Percentiles rank a stretch among this genome's conserved stretches.
Conservation (phyloP, 1,140 invertebrate genomes). For the Megalopta genalis region DNA sequence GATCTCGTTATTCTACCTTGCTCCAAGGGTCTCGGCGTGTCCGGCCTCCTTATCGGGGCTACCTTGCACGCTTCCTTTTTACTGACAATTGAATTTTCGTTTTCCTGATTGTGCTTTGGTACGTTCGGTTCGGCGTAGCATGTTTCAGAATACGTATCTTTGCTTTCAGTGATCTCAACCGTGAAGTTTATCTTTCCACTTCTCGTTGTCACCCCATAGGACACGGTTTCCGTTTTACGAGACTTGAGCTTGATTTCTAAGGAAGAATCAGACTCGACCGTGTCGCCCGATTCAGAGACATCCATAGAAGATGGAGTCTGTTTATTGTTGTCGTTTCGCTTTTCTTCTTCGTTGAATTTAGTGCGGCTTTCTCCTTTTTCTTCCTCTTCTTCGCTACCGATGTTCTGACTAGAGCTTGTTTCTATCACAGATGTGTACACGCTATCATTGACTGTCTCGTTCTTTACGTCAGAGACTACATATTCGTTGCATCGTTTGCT, state of each 20-base stretch:
- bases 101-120: constrained; percentile 16
- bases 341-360: constrained; percentile 3
- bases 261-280: background rate
- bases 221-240: background rate
- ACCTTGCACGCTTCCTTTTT: constrained; percentile 22
- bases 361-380: background rate
- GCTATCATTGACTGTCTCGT: constrained; percentile 23
- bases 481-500: background rate
- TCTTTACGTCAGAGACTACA: background rate
- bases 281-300: background rate
- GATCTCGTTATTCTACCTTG: constrained; percentile 54
- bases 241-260: constrained; percentile 5
- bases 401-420: constrained; percentile 41
- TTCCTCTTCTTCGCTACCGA: background rate
- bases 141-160: background rate
- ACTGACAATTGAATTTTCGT: background rate
- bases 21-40: constrained; percentile 38
- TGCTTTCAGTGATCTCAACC: constrained; percentile 14
- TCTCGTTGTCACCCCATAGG: background rate
- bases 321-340: constrained; percentile 22
- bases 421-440: constrained; percentile 40
- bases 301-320: background rate
- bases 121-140: background rate
- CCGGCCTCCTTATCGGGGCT: constrained; percentile 13
- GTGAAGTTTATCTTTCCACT: constrained; percentile 14